Percentiles rank a stretch among this genome's conserved stretches.
Evolutionary conservation across 2,888 invertebrate genomes (phyloP).

Genomic region (Hypolimnas misippus): DNA sequence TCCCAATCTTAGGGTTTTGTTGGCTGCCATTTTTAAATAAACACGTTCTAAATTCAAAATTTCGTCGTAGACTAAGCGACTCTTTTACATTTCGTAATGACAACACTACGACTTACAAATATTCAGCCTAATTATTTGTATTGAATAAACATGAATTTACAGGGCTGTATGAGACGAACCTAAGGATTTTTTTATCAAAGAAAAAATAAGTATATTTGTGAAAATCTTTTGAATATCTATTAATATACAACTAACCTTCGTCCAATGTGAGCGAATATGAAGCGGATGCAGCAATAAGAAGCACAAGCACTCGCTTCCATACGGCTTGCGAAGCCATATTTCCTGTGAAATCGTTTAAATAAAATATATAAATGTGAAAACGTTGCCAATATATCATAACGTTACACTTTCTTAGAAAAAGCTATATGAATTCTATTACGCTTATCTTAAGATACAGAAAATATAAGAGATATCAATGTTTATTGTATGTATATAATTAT

Average conservation of each 20-base stretch:
- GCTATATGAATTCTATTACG: too few species aligned
- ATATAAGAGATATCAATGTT: too few species aligned
- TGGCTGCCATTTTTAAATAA: constrained; percentile 34
- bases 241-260: constrained; percentile 64
- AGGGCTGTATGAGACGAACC: too few species aligned
- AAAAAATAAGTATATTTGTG: not conserved
- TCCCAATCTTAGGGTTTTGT: constrained; percentile 37
- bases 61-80: constrained; percentile 7
- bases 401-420: too few species aligned
- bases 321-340: constrained; percentile 63
- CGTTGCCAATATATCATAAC: not conserved
- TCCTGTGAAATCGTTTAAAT: constrained; percentile 50
- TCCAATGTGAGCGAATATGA: constrained; percentile 77
- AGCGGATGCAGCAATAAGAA: constrained; percentile 56
- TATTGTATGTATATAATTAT: too few species aligned
- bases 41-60: constrained; percentile 33
- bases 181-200: not conserved
- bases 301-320: constrained; percentile 56
- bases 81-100: constrained; percentile 1
- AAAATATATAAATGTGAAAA: constrained; percentile 3
- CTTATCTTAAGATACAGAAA: too few species aligned
- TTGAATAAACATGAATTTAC: too few species aligned
- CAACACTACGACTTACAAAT: not conserved
- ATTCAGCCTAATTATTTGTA: constrained; percentile 1
- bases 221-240: not conserved